A percentile compares a stretch with the other conserved stretches of the same genome.
phyloP scores from a whole-genome alignment of 2,113 vertebrate genomes.

The Zingel zingel region DNA sequence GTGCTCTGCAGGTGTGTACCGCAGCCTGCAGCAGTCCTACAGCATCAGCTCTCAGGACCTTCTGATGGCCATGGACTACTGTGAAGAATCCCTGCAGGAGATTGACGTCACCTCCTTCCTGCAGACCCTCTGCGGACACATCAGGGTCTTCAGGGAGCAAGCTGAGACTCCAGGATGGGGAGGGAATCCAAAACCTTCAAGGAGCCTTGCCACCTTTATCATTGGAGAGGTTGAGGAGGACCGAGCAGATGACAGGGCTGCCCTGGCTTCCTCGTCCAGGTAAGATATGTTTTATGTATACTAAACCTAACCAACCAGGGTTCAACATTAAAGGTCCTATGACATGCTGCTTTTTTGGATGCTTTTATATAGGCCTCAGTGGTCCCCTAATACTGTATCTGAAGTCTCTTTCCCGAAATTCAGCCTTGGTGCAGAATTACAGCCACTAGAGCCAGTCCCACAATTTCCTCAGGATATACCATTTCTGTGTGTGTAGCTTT shows the following conservation, averaged over 20 bases:
- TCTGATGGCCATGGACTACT: slow-evolving; percentile 95
- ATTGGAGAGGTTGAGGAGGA: slow-evolving; percentile 86
- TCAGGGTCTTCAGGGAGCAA: slow-evolving; percentile 85
- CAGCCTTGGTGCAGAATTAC: no score
- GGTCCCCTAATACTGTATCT: no score
- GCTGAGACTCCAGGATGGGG: slow-evolving; percentile 54
- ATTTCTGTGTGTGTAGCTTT: no score
- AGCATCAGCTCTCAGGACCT: slow-evolving; percentile 91
- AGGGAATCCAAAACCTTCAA: slow-evolving; percentile 24
- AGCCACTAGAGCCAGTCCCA: no score
- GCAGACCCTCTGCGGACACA: slow-evolving; percentile 93
- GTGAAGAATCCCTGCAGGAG: slow-evolving; percentile 96
- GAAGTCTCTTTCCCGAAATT: no score
- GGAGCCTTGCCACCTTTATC: slow-evolving; percentile 83
- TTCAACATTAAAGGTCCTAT: no score
- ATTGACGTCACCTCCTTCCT: slow-evolving; percentile 95
- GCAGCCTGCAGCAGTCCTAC: slow-evolving; percentile 93
- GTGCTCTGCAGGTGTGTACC: slow-evolving; percentile 86
- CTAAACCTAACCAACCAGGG: no score
- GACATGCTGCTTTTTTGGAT: no score
- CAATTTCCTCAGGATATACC: no score
- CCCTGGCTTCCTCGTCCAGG: slow-evolving; percentile 88
- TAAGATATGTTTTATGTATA: slow-evolving; percentile 34
- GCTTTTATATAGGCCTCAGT: no score
- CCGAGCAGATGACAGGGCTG: slow-evolving; percentile 71